A percentile compares a stretch with the other conserved stretches of the same genome.
Conservation (phyloP, 2,888 invertebrate genomes). For the Lathronympha strigana region DNA sequence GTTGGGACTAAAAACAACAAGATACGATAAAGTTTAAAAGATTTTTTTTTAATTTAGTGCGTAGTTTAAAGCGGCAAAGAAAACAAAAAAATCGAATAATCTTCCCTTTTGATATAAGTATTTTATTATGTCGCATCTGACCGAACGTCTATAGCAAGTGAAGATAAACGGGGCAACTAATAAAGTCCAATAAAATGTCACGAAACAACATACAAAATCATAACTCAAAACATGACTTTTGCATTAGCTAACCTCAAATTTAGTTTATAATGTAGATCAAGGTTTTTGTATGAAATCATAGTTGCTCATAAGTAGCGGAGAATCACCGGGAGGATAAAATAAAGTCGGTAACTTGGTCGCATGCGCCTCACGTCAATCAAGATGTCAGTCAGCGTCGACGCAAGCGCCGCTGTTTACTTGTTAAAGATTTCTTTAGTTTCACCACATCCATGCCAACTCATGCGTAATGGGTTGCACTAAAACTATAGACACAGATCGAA, state of each 20-base stretch:
- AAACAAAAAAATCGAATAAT: too few relatives aligned
- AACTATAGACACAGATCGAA: background rate
- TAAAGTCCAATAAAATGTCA: conserved; percentile 30
- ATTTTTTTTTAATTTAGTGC: background rate
- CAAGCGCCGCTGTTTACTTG: conserved; percentile 46
- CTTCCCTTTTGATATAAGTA: too few relatives aligned
- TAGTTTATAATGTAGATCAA: conserved; percentile 61
- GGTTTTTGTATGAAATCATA: conserved; percentile 60
- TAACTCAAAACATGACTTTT: conserved; percentile 38
- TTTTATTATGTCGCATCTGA: conserved; percentile 1
- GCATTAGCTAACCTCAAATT: conserved; percentile 39
- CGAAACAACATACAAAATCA: conserved; percentile 29
- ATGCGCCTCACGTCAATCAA: conserved; percentile 70
- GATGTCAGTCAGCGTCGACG: conserved; percentile 59
- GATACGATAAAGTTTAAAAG: background rate
- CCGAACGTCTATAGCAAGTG: conserved; percentile 1
- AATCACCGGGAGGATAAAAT: conserved; percentile 61
- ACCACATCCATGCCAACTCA: conserved; percentile 7
- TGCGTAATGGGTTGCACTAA: background rate
- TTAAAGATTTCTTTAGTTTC: conserved; percentile 36
- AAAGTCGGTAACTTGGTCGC: conserved; percentile 51
- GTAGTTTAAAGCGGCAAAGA: too few relatives aligned
- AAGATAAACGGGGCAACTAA: conserved; percentile 16
- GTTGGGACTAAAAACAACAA: conserved; percentile 14
- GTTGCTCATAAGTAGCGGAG: conserved; percentile 53